These are phyloP conservation scores for Cephalotes varians DNA, from an alignment of 2,888 invertebrate genomes.

Conservation along the genomic window DNA sequence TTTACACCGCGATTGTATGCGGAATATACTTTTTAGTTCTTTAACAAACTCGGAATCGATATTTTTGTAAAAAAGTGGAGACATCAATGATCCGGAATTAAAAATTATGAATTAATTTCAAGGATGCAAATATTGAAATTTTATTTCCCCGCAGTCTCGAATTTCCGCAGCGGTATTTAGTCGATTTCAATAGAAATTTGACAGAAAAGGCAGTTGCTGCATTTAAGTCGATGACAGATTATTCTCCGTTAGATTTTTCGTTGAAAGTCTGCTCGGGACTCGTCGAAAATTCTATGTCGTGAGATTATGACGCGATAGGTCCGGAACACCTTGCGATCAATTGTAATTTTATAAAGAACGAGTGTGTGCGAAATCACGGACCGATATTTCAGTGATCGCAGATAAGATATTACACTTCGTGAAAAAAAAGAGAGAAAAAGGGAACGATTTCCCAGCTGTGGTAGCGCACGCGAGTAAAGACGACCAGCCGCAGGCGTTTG, in stretches of 20 bases:
- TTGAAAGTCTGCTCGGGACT: background rate
- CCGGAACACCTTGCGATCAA: background rate
- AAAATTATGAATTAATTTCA: background rate
- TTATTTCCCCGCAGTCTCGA: too few relatives aligned
- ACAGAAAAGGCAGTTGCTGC: background rate
- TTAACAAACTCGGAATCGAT: background rate
- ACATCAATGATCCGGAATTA: background rate
- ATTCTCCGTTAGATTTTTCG: background rate
- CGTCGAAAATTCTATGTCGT: background rate
- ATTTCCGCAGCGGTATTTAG: too few relatives aligned
- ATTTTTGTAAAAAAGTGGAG: too few relatives aligned
- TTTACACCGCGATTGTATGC: background rate
- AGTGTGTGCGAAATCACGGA: background rate
- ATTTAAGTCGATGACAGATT: background rate
- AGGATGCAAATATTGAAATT: background rate
- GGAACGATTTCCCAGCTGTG: constrained; percentile 72
- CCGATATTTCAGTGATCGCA: background rate
- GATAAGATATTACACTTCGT: background rate
- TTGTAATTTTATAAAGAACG: background rate
- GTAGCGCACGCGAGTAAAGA: constrained; percentile 76
- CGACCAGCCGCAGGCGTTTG: constrained; percentile 68
- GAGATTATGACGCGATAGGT: background rate
- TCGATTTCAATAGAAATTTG: background rate
- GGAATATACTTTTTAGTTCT: background rate
- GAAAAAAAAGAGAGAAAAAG: background rate